Conservation (phyloP, 2,888 invertebrate genomes). For the Embidobia sp. region DNA sequence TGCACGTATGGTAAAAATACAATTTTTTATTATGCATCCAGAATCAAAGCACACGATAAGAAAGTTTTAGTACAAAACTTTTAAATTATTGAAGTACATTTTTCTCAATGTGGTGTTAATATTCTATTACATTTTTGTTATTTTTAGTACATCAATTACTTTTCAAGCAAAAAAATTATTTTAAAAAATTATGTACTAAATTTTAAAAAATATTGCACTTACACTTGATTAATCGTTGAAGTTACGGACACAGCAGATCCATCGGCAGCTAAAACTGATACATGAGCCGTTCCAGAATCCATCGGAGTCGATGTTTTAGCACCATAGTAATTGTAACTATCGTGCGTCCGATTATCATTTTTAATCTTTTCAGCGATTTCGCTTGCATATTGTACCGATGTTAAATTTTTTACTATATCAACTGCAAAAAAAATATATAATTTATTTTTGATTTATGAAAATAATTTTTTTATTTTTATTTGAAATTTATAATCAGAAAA, state of each 20-base stretch:
- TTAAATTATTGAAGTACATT: too few species aligned
- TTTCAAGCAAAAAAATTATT: background rate
- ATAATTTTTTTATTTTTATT: too few species aligned
- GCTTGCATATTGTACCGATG: slow-evolving; percentile 84
- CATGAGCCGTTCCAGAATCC: slow-evolving; percentile 93
- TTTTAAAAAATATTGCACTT: slow-evolving; percentile 72
- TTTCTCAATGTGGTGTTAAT: too few species aligned
- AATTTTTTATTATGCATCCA: too few species aligned
- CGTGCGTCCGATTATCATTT: slow-evolving; percentile 86
- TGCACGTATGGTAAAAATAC: too few species aligned
- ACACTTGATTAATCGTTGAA: slow-evolving; percentile 93
- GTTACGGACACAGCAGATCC: slow-evolving; percentile 97
- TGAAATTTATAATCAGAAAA: too few species aligned
- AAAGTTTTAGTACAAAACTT: too few species aligned
- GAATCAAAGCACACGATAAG: too few species aligned
- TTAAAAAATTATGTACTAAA: background rate
- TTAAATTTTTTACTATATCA: slow-evolving; percentile 82
- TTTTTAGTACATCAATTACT: too few species aligned
- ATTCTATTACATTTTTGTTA: too few species aligned
- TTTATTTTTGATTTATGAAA: background rate
- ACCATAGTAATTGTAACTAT: slow-evolving; percentile 86
- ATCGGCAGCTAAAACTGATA: slow-evolving; percentile 90
- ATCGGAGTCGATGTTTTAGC: slow-evolving; percentile 82
- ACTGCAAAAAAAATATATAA: slow-evolving; percentile 63
- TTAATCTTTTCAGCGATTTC: slow-evolving; percentile 84